Base-by-base conservation (phyloP, 2,797 vertebrate species). In the Phalloptychus januarius region DNA sequence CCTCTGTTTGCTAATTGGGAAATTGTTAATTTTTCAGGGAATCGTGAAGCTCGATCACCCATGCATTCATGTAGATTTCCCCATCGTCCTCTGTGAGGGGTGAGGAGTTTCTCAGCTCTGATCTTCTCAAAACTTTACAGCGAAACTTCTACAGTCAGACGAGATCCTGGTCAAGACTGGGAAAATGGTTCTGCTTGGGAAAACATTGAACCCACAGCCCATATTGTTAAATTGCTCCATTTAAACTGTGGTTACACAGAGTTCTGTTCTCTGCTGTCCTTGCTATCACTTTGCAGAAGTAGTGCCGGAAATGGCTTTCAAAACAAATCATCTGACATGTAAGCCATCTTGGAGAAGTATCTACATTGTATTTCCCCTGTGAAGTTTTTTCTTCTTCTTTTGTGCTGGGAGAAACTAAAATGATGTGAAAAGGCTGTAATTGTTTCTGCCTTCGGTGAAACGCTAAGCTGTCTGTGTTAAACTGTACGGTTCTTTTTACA, bases 41-140 rank as follows among this genome's bases (percentile, higher is more conserved):
- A 96, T 97, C 79, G 96, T 99, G 94, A 97, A 96, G 92, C 95
- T 99, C 77, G 97, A 99, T 84, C 96, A 96, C 85, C 98, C 98
- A 78, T 96, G 97, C 89, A 98, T 99, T 90, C 98, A 99, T 46
- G 97, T 98, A 87, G 98, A 99, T 91, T 99, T 99, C 88, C 98
- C 98, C 4, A 95, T 99, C 87, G 95, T 99, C 93, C 96, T 99
- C 93, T 99, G 97, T 87, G 98, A 99, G 94, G 95, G 97, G 91
- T 98, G 96, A 98, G 76, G 45, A 31, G 33, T 75, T 81, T 50
- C 69, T 63, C 76, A 52, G 81, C 87, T 79, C 76, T 58, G 72
- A 78, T 76, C 80, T 77, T 45, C 38, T 74, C 25, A 28, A 71
- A 80, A 79, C 72, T 58, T 75, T 10, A 10, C 33, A 12, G 72